Conservation (phyloP, 2,888 invertebrate species). For the Xylophagus ater region DNA sequence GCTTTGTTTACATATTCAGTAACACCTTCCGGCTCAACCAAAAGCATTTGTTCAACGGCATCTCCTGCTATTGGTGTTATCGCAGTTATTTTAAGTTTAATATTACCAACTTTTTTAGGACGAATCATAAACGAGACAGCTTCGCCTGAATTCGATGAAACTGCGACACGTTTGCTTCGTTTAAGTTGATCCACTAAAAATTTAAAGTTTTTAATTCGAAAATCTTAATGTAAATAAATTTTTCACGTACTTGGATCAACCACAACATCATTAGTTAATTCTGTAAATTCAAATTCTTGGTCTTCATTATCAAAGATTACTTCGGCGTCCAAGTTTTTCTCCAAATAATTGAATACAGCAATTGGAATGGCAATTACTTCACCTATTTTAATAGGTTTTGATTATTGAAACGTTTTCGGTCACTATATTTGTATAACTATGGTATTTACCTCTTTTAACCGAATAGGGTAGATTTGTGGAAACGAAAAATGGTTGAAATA, state of each 20-base stretch:
- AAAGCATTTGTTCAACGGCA: conserved; percentile 57
- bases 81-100: conserved; percentile 66
- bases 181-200: conserved; percentile 22
- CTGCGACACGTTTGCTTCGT: conserved; percentile 29
- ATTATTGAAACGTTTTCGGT: no score
- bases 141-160: conserved; percentile 59
- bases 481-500: conserved; percentile 75
- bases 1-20: conserved; percentile 62
- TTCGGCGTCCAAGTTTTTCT: conserved; percentile 62
- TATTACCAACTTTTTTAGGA: conserved; percentile 59
- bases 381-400: conserved; percentile 43
- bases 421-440: not conserved
- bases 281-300: conserved; percentile 70
- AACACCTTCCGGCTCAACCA: conserved; percentile 72
- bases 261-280: conserved; percentile 63
- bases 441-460: conserved; percentile 48
- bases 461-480: conserved; percentile 79
- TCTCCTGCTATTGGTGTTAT: conserved; percentile 68
- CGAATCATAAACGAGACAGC: conserved; percentile 77
- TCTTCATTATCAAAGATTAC: conserved; percentile 74
- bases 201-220: not conserved
- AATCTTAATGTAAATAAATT: conserved; percentile 1
- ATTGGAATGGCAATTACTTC: conserved; percentile 84
- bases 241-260: conserved; percentile 59
- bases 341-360: conserved; percentile 79